Evolutionary conservation across 2,888 invertebrate genomes (phyloP).

Genomic region (Junonia oenone): DNA sequence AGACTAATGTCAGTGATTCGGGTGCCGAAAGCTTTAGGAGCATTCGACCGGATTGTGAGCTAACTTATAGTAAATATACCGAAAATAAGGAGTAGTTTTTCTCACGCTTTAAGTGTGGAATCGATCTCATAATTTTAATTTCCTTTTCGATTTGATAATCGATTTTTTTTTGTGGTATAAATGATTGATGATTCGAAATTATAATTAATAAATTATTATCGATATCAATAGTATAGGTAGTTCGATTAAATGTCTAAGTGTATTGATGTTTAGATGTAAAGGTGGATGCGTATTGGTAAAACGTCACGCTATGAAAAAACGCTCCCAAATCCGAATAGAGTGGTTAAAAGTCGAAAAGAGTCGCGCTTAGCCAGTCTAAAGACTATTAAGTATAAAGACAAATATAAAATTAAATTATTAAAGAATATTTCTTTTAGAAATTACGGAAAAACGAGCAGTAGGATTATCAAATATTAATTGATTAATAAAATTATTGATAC

Average conservation of each 20-base stretch:
- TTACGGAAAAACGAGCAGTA: too few relatives aligned
- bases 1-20: constrained; percentile 80
- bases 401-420: too few relatives aligned
- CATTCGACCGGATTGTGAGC: constrained; percentile 79
- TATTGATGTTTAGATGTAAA: background rate
- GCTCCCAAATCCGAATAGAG: too few relatives aligned
- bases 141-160: background rate
- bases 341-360: too few relatives aligned
- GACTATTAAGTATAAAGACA: too few relatives aligned
- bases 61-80: constrained; percentile 43
- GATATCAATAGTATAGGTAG: background rate
- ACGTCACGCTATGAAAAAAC: background rate
- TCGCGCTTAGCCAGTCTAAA: too few relatives aligned
- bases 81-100: constrained; percentile 17
- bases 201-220: background rate
- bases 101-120: background rate
- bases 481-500: too few relatives aligned
- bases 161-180: background rate
- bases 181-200: background rate
- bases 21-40: constrained; percentile 82
- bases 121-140: constrained; percentile 2
- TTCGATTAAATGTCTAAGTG: background rate
- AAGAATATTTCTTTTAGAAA: too few relatives aligned
- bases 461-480: too few relatives aligned
- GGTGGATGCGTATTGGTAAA: background rate